Base-by-base conservation (phyloP, 1,140 invertebrate genomes). In the Lasioglossum albipes region DNA sequence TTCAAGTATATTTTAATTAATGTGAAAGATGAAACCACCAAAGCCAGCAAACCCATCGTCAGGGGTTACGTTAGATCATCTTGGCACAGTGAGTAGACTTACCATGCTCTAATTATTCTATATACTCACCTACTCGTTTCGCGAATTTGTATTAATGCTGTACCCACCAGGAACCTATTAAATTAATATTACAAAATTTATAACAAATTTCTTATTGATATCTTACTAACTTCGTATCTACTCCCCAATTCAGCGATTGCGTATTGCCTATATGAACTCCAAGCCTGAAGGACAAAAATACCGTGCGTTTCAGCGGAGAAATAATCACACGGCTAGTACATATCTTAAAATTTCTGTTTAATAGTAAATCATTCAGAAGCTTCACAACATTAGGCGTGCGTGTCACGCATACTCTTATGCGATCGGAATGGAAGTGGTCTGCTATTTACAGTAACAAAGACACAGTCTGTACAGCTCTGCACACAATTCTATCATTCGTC, bases 1-100 rank as follows among this genome's bases (percentile, higher is more conserved):
- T 98, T 98, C 91, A 98, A 98, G 91, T 98, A 98, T 85, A 96
- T 98, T 87, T 93, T 98, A 54, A 95, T 98, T 31, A 95, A 96
- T 89, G 95, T 98, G 1, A 93, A 94, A 74, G 93, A 94, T 54
- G 86, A 90, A 16, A 91, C 89, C 16, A 92, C 92, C 52, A 91
- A 94, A 42, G 88, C 89, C 13, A 93, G 91, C 65, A 96, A 96
- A 89, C 93, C 94, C 66, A 95, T 98, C 61, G 96, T 98, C 6
- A 94, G 97, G 79, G 97, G 97, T 41, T 96, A 97, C 88, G 93
- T 92, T 9, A 94, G 94, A 84, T 95, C 95, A 79, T 91, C 93
- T 52, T 98, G 95, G 91, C 97, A 98, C 90, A 94, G 96, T 96
- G 90, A 94, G 93, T 89, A 61, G 9, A 69, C 57, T 10, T 36